Conservation (phyloP, 1,140 invertebrate species). For the Micrasema longulum region DNA sequence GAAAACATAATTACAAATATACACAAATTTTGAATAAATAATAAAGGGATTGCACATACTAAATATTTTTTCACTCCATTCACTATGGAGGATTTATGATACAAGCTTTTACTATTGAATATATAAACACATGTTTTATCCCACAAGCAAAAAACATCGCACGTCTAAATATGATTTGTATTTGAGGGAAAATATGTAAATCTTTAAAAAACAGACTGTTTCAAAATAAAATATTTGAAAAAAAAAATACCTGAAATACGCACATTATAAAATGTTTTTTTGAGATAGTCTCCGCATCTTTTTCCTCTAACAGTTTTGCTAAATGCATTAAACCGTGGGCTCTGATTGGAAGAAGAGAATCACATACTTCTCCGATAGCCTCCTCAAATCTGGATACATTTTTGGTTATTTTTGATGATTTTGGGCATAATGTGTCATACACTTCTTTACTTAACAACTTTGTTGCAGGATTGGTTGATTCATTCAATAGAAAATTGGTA, state of each 20-base stretch:
- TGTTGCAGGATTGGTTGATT: conserved; percentile 54
- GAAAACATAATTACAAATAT: conserved; percentile 53
- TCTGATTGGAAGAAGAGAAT: conserved; percentile 81
- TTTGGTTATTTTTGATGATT: conserved; percentile 47
- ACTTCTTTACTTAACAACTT: conserved; percentile 54
- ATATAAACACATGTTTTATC: too few species aligned
- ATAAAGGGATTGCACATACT: neutral
- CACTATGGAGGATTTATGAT: neutral
- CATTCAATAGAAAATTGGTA: conserved; percentile 51
- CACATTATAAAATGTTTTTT: conserved; percentile 77
- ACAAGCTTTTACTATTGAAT: neutral
- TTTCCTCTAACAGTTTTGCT: conserved; percentile 76
- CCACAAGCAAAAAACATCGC: too few species aligned
- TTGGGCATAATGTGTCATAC: conserved; percentile 47
- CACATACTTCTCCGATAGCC: conserved; percentile 76
- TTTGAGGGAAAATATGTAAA: too few species aligned
- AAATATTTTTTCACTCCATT: neutral
- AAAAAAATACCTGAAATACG: conserved; percentile 73
- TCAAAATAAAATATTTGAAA: neutral
- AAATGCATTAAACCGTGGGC: conserved; percentile 83
- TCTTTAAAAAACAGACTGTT: neutral
- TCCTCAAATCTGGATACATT: conserved; percentile 69
- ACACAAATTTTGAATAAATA: neutral
- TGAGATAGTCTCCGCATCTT: conserved; percentile 72
- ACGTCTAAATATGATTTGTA: too few species aligned